Base-by-base conservation (phyloP, 2,888 invertebrate species). In the Rotaria socialis region DNA sequence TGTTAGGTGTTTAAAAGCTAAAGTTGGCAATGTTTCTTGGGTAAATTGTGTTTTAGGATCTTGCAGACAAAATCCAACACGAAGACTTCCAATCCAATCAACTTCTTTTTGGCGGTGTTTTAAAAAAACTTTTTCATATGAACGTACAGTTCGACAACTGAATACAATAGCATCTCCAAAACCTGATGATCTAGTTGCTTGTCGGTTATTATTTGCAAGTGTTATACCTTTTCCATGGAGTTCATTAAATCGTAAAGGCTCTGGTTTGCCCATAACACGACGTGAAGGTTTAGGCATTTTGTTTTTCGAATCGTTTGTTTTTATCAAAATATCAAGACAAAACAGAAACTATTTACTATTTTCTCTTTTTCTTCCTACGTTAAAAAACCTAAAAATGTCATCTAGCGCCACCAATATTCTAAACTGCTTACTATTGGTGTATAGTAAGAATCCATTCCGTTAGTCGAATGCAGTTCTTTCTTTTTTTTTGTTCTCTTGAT, bases 1-100 rank as follows among this genome's bases (percentile, higher is more conserved):
- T 75, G 75, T 75, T 43, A 75, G 24, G 43, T 75, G 41, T 75
- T 75, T 75, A 24, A 75, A 75, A 11, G 75, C 75, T 75, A 75
- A 47, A 43, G 11, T 75, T 41, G 75, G 75, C 43, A 75, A 75
- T 24, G 41, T 43, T 19, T 75, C 75, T n/a, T 43, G 47, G 6
- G 75, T 75, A 24, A 75, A 75, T 41, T 47, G 41, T 75, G 75
- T 75, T 47, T 43, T 24, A 22, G 75, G 75, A 43, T 75, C 47
- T 43, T 75, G 75, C 47, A 43, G 24, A 75, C 43, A 43, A n/a
- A 75, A 75, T 75, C 75, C 75, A 43, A 75, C 47, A 22, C 75
- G 75, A 11, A 75, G n/a, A 43, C 43, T 43, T 22, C 75, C 75
- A 7, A 75, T 75, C 75, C 75, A 75, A 22, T 75, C 75, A 43